These are phyloP conservation scores for Gymnoscopelus braueri DNA, from an alignment of 2,797 vertebrate genomes.

Conservation along the genomic window DNA sequence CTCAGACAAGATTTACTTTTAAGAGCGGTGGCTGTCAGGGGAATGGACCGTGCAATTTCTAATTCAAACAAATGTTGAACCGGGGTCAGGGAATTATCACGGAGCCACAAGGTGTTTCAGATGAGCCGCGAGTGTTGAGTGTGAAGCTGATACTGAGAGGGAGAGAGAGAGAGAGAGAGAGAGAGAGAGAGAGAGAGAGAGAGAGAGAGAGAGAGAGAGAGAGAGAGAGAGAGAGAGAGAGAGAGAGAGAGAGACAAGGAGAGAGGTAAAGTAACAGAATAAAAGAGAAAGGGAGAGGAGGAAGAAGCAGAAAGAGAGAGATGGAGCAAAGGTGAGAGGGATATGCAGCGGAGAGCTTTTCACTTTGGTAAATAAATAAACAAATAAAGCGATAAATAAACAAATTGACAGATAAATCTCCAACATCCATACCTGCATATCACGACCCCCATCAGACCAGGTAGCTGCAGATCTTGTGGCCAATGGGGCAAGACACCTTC, in stretches of 20 bases:
- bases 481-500: conserved; percentile 49
- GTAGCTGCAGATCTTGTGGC: conserved; percentile 54
- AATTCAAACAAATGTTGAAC: conserved; percentile 82
- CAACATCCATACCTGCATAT: conserved; percentile 50
- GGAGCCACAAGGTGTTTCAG: conserved; percentile 81
- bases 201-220: neutral
- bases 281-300: neutral
- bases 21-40: conserved; percentile 73
- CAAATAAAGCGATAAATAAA: conserved; percentile 63
- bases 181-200: conserved; percentile 3
- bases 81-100: conserved; percentile 73
- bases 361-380: conserved; percentile 55
- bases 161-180: conserved; percentile 18
- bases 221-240: neutral
- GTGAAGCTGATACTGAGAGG: conserved; percentile 63
- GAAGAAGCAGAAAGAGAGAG: neutral
- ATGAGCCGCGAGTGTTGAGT: conserved; percentile 77
- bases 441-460: conserved; percentile 50
- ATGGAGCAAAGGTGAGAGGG: neutral
- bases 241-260: neutral
- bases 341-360: neutral
- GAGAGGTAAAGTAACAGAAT: neutral
- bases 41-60: conserved; percentile 82
- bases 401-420: conserved; percentile 59
- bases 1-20: conserved; percentile 77